Percentiles rank a stretch among this genome's conserved stretches.
phyloP scores from a whole-genome alignment of 2,797 vertebrate species.

The Chloroceryle amazona region DNA sequence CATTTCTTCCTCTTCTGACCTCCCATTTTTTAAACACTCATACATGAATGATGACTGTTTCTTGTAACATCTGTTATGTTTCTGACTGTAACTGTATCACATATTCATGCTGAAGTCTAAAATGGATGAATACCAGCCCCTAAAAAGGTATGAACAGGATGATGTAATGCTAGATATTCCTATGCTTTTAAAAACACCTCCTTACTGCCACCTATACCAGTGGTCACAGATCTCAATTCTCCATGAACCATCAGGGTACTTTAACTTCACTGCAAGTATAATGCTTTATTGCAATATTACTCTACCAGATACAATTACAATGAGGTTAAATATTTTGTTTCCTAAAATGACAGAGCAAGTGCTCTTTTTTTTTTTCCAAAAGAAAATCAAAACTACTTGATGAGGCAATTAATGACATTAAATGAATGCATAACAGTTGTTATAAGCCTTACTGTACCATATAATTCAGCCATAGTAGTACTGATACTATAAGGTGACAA shows the following conservation, averaged over 20 bases:
- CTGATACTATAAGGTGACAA: background rate
- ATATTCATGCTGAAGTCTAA: background rate
- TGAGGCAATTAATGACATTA: background rate
- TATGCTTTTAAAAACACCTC: background rate
- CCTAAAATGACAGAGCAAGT: background rate
- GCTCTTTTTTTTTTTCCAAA: background rate
- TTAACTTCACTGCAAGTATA: background rate
- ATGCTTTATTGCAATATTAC: background rate
- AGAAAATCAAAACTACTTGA: background rate
- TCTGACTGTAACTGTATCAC: background rate
- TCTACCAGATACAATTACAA: background rate
- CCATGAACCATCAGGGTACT: background rate
- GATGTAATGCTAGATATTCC: background rate
- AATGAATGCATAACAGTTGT: background rate
- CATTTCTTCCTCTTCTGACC: background rate
- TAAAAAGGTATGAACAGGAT: background rate
- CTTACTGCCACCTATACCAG: background rate
- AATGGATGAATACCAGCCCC: background rate
- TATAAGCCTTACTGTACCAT: background rate
- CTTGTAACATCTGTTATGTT: background rate
- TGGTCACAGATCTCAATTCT: background rate
- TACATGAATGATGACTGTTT: background rate
- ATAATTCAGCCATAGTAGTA: background rate
- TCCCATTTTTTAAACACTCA: background rate
- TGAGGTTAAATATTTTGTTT: background rate